Evolutionary conservation across 1,140 invertebrate species (phyloP), one percentile per base, ranked within the genome.

Genomic region (Brevipalpus yothersi): DNA sequence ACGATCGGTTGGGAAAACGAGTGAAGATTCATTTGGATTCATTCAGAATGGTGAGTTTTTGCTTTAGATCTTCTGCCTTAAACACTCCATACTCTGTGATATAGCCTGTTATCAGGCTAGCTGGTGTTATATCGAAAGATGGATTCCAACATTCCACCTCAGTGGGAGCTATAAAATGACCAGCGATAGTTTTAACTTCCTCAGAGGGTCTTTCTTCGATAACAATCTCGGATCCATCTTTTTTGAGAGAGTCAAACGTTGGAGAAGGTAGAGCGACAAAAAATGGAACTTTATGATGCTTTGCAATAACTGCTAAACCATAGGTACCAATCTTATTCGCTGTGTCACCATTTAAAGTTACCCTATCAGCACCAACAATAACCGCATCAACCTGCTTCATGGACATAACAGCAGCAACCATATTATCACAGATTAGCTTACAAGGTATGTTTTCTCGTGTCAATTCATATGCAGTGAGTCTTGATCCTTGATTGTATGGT

Each of bases 301-400:
- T 86, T 9, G 91, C 89, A 42, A 51, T 17, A 49, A 98, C 81
- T 1, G 93, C 90, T 67, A 80, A 78, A 68, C 91, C 87, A 71
- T 95, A 98, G 19, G 94, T 99, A 63, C 94, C 94, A 70, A 98
- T 94, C 80, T 99, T 99, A 70, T 98, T 99, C 1, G 93, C 94
- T 2, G 93, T 97, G 71, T 99, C 94, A 2, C 94, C 94, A 74
- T 98, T 99, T 1, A 80, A 78, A 15, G 84, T 88, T 39, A 94
- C 85, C 68, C 89, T 77, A 53, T 58, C 58, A 53, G 58, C 43
- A 58, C 58, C 58, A 43, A 89, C 84, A 51, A 89, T 78, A 15
- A 89, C 83, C 9, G 76, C 76, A 58, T 75, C 68, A 41, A 80
- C 69, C 31, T 69, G 65, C 56, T 71, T 65, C 13, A 77, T 75